phyloP scores from a whole-genome alignment of 2,888 invertebrate species.

The Horisme vitalbata region DNA sequence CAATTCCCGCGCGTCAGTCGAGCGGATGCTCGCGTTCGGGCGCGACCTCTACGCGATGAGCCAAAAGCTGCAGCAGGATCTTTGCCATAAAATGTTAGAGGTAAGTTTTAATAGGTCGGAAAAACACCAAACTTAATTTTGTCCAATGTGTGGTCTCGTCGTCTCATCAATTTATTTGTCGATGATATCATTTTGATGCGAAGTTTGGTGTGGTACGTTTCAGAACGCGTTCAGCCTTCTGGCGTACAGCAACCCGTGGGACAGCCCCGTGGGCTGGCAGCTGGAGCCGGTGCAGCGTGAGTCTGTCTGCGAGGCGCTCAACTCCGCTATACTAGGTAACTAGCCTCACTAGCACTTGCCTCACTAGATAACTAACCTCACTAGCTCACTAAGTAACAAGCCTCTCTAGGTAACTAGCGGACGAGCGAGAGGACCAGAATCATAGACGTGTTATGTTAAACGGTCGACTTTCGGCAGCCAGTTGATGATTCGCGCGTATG shows the following conservation, averaged over 20 bases:
- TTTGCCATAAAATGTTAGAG: slow-evolving; percentile 95
- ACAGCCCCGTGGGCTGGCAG: slow-evolving; percentile 98
- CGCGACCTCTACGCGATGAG: slow-evolving; percentile 96
- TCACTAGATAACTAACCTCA: too few relatives aligned
- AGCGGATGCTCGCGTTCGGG: slow-evolving; percentile 97
- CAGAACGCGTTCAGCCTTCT: slow-evolving; percentile 98
- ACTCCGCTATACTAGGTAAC: slow-evolving; percentile 97
- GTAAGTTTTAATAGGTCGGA: too few relatives aligned
- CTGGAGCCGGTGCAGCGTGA: slow-evolving; percentile 97
- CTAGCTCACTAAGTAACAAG: too few relatives aligned
- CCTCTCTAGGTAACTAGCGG: too few relatives aligned
- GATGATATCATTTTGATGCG: too few relatives aligned
- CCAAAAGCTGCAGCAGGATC: slow-evolving; percentile 89
- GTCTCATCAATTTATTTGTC: too few relatives aligned
- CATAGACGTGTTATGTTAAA: too few relatives aligned
- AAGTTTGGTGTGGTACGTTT: slow-evolving; percentile 20
- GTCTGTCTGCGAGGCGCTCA: slow-evolving; percentile 96
- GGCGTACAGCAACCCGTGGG: slow-evolving; percentile 99
- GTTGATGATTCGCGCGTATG: too few relatives aligned
- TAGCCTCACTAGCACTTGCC: background rate
- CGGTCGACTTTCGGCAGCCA: too few relatives aligned
- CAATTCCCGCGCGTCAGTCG: slow-evolving; percentile 91
- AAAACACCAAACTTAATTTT: too few relatives aligned
- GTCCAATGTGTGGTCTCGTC: too few relatives aligned
- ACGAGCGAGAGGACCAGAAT: too few relatives aligned